Evolutionary conservation across 2,888 invertebrate genomes (phyloP).

Genomic region (Nymphalis urticae): DNA sequence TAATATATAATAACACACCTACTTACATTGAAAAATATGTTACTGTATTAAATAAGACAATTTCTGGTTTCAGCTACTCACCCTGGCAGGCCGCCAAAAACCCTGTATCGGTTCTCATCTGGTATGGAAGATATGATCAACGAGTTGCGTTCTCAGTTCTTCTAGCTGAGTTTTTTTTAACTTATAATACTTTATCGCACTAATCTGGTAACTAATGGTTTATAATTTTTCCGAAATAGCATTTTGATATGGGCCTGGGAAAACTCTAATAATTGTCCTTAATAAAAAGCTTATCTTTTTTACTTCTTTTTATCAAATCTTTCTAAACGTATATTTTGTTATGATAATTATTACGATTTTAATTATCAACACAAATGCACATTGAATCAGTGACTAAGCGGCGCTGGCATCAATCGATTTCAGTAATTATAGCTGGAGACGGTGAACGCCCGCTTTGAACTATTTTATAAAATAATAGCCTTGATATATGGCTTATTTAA

Average conservation of each 20-base stretch:
- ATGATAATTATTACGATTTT: background rate
- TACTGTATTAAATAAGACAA: background rate
- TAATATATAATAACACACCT: no score
- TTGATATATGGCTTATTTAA: background rate
- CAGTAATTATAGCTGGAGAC: conserved; percentile 50
- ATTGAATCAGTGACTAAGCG: background rate
- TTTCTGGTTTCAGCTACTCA: background rate
- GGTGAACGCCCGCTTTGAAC: conserved; percentile 45
- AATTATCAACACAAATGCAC: background rate
- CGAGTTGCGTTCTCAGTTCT: background rate
- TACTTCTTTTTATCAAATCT: no score
- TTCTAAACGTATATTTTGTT: no score
- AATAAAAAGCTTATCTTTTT: no score
- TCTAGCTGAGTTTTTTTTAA: background rate
- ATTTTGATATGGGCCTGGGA: no score
- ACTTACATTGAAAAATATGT: background rate
- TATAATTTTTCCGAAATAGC: no score
- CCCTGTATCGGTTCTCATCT: background rate
- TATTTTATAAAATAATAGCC: background rate
- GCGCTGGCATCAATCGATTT: conserved; percentile 46
- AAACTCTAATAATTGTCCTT: no score
- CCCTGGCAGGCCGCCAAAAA: background rate
- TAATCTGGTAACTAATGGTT: no score
- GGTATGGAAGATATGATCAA: background rate
- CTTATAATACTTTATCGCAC: no score